phyloP scores from a whole-genome alignment of 1,140 invertebrate species.

The Eumeta japonica region DNA sequence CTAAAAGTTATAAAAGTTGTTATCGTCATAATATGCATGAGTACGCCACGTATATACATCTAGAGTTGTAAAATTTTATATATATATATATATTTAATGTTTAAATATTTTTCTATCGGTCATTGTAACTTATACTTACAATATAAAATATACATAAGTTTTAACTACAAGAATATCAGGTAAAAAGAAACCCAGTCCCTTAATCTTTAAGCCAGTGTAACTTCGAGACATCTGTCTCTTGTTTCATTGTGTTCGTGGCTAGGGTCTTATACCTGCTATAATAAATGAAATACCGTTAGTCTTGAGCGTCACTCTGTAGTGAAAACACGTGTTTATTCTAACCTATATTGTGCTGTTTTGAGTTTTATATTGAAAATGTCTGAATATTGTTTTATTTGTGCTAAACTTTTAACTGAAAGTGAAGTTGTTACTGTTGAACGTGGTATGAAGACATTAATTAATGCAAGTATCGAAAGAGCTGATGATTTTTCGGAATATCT shows the following conservation, averaged over 20 bases:
- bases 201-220: conserved; percentile 13
- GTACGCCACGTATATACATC: too few species aligned
- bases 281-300: conserved; percentile 12
- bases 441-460: too few species aligned
- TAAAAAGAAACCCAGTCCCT: conserved; percentile 16
- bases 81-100: too few species aligned
- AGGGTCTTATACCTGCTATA: conserved; percentile 14
- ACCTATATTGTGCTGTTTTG: too few species aligned
- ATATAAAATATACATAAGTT: too few species aligned
- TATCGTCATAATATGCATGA: too few species aligned
- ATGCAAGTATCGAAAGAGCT: conserved; percentile 15
- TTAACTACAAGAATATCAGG: conserved; percentile 15
- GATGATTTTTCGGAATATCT: conserved; percentile 12
- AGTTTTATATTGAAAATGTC: conserved; percentile 14
- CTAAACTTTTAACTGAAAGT: conserved; percentile 15
- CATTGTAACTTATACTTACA: too few species aligned
- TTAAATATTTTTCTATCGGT: too few species aligned
- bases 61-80: too few species aligned
- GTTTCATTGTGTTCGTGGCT: conserved; percentile 15
- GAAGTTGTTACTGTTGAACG: conserved; percentile 16
- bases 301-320: conserved; percentile 9
- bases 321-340: conserved; percentile 11
- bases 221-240: conserved; percentile 14
- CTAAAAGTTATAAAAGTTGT: too few species aligned
- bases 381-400: conserved; percentile 14